phyloP scores from a whole-genome alignment of 2,888 invertebrate genomes.

The Eupithecia inturbata region DNA sequence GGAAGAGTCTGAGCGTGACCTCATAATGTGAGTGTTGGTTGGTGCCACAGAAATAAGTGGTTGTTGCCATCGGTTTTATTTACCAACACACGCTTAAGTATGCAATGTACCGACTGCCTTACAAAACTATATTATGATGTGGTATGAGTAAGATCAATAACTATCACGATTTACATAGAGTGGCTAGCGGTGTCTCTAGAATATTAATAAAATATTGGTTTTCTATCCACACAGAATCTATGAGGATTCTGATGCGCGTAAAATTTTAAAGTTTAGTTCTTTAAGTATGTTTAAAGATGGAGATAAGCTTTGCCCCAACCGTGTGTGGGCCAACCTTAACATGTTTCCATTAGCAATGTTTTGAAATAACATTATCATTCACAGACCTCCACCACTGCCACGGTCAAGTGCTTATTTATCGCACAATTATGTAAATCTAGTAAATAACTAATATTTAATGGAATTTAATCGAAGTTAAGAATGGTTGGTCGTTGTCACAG shows the following conservation, averaged over 20 bases:
- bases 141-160: background rate
- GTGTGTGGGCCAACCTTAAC: background rate
- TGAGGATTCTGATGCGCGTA: background rate
- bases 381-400: background rate
- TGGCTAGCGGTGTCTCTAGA: background rate
- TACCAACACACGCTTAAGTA: slow-evolving; percentile 5
- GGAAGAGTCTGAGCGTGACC: background rate
- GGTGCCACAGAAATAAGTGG: no score
- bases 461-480: background rate
- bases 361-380: background rate
- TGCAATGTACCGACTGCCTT: background rate
- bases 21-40: background rate
- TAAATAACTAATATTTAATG: no score
- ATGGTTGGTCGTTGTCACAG: no score
- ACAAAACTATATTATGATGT: background rate
- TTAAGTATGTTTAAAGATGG: background rate
- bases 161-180: background rate
- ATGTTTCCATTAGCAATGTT: background rate
- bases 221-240: background rate
- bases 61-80: background rate
- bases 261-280: background rate
- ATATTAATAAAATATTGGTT: background rate
- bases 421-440: background rate
- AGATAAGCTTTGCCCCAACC: background rate
- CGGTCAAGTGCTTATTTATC: background rate